Evolutionary conservation across 2,888 invertebrate genomes (phyloP).

Genomic region (Metellina segmentata): DNA sequence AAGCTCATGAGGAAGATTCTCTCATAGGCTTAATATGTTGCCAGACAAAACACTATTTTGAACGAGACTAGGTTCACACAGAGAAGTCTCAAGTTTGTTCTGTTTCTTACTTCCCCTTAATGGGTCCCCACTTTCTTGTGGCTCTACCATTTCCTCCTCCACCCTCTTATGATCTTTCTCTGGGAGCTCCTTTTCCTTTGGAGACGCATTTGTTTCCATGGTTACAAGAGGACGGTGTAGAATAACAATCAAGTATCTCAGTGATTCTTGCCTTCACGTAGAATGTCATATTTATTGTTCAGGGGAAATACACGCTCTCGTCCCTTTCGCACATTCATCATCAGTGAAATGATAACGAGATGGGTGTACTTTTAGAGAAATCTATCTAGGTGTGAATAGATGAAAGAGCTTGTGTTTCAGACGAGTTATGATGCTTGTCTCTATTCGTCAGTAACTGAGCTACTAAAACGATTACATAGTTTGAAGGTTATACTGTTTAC

Average conservation of each 20-base stretch:
- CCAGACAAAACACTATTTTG: background rate
- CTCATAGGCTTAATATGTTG: background rate
- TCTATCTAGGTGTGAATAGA: background rate
- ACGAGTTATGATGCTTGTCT: no score
- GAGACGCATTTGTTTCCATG: constrained; percentile 50
- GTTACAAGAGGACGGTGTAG: constrained; percentile 21
- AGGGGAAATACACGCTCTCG: background rate
- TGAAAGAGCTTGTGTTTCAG: no score
- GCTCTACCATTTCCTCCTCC: constrained; percentile 43
- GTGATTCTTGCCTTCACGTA: constrained; percentile 13
- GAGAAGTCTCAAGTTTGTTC: constrained; percentile 22
- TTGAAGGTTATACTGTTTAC: no score
- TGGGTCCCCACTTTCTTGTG: constrained; percentile 28
- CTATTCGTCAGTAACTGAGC: no score
- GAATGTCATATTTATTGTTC: constrained; percentile 25
- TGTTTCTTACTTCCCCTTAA: constrained; percentile 9
- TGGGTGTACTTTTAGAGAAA: background rate
- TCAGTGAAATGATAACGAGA: background rate
- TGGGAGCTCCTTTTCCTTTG: background rate
- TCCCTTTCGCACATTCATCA: background rate
- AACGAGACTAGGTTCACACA: background rate
- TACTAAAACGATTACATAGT: no score
- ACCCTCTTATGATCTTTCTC: constrained; percentile 17
- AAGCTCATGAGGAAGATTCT: background rate
- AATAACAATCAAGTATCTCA: constrained; percentile 35